Evolutionary conservation across 92 coral and sea anemone genomes (phyloP).

Genomic region (Micromussa lordhowensis): DNA sequence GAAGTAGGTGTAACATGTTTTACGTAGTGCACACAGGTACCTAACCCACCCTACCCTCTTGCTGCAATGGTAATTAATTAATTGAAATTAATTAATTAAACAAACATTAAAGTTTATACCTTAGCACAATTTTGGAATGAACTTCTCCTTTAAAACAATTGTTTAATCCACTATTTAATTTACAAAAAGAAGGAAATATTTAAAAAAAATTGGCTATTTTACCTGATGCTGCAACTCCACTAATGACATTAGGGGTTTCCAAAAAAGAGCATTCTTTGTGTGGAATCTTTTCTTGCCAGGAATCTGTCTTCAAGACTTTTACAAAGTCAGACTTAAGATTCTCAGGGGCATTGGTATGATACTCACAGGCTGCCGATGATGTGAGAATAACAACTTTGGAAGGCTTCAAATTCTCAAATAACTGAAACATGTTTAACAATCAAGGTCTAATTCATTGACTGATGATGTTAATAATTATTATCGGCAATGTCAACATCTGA

Average conservation of each 20-base stretch:
- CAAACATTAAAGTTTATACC: too few species aligned
- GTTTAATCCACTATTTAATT: too few species aligned
- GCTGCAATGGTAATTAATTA: too few species aligned
- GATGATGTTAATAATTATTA: too few species aligned
- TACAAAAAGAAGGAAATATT: background rate
- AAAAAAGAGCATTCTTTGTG: slow-evolving; percentile 68
- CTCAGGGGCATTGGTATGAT: slow-evolving; percentile 67
- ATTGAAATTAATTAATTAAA: too few species aligned
- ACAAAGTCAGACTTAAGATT: slow-evolving; percentile 78
- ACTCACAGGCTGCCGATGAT: slow-evolving; percentile 83
- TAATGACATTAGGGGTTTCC: slow-evolving; percentile 85
- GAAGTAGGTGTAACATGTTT: too few species aligned
- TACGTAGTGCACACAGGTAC: too few species aligned
- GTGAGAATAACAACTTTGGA: slow-evolving; percentile 79
- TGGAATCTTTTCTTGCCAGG: slow-evolving; percentile 67
- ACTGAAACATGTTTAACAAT: slow-evolving; percentile 39
- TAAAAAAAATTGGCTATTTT: background rate
- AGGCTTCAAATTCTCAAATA: slow-evolving; percentile 80
- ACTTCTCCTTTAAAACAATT: too few species aligned
- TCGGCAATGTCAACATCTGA: too few species aligned
- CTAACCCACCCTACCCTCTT: too few species aligned
- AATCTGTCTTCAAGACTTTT: slow-evolving; percentile 77
- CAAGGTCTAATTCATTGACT: background rate
- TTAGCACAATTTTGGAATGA: too few species aligned
- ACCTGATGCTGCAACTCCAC: slow-evolving; percentile 92